Evolutionary conservation across 2,797 vertebrate species (phyloP), one percentile per base, ranked within the genome.

Genomic region (Galaxias olidus): DNA sequence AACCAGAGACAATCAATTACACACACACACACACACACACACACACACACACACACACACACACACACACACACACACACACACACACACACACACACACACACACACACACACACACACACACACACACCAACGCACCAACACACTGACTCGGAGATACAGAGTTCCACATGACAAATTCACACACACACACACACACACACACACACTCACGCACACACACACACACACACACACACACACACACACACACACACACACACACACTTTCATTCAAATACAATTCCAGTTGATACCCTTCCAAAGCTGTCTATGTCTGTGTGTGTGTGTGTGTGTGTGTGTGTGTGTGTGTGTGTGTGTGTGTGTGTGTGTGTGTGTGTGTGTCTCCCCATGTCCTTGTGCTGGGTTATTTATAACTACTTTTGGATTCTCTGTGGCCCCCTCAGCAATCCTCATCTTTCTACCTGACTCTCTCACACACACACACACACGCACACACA

Each of bases 391-490:
- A 7, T 49, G 30, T 61, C 10, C 47, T 12, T 49, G 30, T 40
- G 30, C 47, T 40, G 30, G 30, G 59, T 50, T 61, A 61, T 61
- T 61, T 61, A 61, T 61, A 61, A 50, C 59, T 18, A n/a, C n/a
- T 61, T 61, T 44, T 17, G 47, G 44, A 46, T 19, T 46, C 18
- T 18, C 57, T 18, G 17, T 18, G 12, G 51, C 51, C 30, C 42
- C 43, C 12, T 59, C 30, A 42, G 59, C 47, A 8, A 50, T 61
- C 59, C 20, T 41, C 47, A 18, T 41, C 59, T 50, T 20, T 42
- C 47, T 50, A 61, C 59, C 59, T 61, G 59, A 50, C 46, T 50
- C 47, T 50, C 52, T 30, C 58, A n/a, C 45, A n/a, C 58, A 40
- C 18, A 46, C 58, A 46, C 45, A 20, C 44, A 46, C 45, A 19